Base-by-base conservation (phyloP, 2,797 vertebrate species). In the Allochrocebus solatus region DNA sequence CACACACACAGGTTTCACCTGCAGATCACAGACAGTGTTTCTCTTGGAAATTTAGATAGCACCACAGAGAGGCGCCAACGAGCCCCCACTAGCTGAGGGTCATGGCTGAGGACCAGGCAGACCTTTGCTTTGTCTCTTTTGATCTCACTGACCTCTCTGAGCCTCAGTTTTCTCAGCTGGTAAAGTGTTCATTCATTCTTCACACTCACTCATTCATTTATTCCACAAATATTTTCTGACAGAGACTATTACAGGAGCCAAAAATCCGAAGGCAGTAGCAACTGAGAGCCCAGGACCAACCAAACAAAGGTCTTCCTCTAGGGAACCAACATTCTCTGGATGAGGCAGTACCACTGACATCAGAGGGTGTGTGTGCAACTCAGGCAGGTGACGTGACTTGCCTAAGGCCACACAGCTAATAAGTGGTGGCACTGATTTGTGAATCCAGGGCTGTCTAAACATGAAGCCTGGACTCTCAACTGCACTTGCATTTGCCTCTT, bases 181-280 rank as follows among this genome's bases (percentile, higher is more conserved):
- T 33, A 57, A 96, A 90, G 48, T 67, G 16, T 87, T 74, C 86
- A 88, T 41, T 83, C 39, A 70, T 59, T 79, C 80, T 41, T 53
- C 2, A 46, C 22, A 28, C 30, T 84, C 91, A 50, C 19, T 72
- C 61, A 59, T 28, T 75, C 26, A 33, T 67, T 81, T 30, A 74
- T 72, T 86, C n/a, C 57, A 36, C 28, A 91, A 64, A 87, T 82
- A 92, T 78, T 91, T 95, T 83, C 76, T 46, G 24, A 85, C 57
- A 50, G 33, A 70, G 59, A 89, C 36, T n/a, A 8, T 33, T 74
- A 39, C 14, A 8, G 33, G 74, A 86, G 33, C 4, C 30, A 78
- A 90, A 94, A 86, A 5, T 8, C 64, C 33, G 16, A 67, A 67
- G 33, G 64, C 64, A 64, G 64, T 67, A 67, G 33, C 64, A 67